These are phyloP conservation scores for Channa maculata DNA, from an alignment of 2,113 vertebrate species.

Conservation along the genomic window DNA sequence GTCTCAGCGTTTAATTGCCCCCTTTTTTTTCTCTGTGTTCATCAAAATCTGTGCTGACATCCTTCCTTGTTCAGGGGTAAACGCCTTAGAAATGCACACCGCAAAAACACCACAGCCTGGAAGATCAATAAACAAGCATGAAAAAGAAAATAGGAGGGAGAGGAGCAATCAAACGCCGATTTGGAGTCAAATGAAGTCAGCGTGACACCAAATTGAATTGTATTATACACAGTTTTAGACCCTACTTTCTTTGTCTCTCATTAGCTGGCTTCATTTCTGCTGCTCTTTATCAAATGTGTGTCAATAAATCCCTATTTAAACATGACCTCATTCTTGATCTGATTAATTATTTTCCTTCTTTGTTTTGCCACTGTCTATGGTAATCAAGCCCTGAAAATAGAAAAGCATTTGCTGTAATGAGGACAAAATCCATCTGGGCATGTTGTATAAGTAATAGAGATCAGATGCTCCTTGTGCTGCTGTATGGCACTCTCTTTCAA, in stretches of 20 bases:
- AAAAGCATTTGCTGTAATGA: slow-evolving; percentile 17
- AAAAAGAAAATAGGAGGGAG: not conserved
- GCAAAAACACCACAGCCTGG: slow-evolving; percentile 15
- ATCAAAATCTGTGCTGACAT: slow-evolving; percentile 1
- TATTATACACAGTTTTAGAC: not conserved
- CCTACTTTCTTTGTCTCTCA: not conserved
- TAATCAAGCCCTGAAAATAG: slow-evolving; percentile 22
- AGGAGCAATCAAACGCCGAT: slow-evolving; percentile 22
- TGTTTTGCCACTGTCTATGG: not conserved
- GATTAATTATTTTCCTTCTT: not conserved
- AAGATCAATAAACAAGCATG: slow-evolving; percentile 15
- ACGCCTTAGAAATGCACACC: slow-evolving; percentile 22
- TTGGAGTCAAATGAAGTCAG: not conserved
- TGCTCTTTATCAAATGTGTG: not conserved
- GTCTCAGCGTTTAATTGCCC: not conserved
- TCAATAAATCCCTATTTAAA: not conserved
- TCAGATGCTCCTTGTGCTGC: not conserved
- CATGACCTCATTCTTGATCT: slow-evolving; percentile 5
- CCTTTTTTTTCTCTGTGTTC: not conserved
- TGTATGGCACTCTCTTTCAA: slow-evolving; percentile 5
- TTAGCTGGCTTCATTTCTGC: not conserved
- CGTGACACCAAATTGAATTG: not conserved
- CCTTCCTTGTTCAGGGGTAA: slow-evolving; percentile 6
- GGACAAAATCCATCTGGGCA: slow-evolving; percentile 3
- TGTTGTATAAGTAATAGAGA: not conserved